Evolutionary conservation across 2,113 vertebrate species (phyloP).

Genomic region (Microcebus murinus): DNA sequence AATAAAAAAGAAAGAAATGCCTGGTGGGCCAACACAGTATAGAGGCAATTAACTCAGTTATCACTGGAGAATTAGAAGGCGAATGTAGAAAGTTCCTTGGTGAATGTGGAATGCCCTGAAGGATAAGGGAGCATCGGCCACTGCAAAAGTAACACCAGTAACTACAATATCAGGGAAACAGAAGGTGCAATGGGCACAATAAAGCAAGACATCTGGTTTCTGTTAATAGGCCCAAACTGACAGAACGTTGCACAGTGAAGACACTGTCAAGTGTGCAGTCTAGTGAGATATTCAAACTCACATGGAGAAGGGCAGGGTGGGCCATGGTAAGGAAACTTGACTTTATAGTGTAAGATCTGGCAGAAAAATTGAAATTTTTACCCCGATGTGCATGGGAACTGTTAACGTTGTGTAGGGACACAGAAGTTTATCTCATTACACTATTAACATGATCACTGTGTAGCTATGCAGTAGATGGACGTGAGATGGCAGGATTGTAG

Average conservation of each 20-base stretch:
- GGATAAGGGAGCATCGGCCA: background rate
- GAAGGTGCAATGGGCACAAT: background rate
- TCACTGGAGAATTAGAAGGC: background rate
- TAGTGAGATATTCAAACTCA: background rate
- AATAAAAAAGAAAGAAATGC: background rate
- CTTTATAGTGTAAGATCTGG: background rate
- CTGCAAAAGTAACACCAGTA: background rate
- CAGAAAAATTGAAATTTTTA: background rate
- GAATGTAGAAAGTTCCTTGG: background rate
- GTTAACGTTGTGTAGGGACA: background rate
- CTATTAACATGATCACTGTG: background rate
- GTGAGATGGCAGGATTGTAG: background rate
- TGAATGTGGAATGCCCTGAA: background rate
- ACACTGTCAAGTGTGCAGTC: background rate
- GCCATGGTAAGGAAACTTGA: accelerated
- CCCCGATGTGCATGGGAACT: background rate
- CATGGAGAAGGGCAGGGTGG: background rate
- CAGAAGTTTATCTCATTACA: background rate
- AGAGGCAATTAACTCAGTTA: background rate
- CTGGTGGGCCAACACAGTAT: background rate
- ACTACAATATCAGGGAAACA: background rate
- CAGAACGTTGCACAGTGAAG: background rate
- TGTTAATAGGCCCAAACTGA: background rate
- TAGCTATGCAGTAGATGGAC: background rate
- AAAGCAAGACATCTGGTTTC: background rate